A percentile compares a stretch with the other conserved stretches of the same genome.
These are phyloP conservation scores for Laticauda laticaudata DNA, from an alignment of 2,113 vertebrate species.

Conservation along the genomic window DNA sequence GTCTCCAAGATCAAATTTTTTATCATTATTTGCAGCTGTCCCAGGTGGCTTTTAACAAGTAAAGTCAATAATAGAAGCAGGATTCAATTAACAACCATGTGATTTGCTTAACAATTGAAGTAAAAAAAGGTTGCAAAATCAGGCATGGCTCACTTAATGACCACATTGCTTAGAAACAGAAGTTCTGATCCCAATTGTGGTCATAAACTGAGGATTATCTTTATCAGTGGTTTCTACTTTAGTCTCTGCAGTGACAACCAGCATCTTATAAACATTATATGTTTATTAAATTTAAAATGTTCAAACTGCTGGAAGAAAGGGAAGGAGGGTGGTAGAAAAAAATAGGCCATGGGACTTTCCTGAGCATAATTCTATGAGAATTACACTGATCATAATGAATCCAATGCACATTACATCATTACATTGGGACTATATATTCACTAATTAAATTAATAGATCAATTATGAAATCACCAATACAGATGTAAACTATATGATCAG, in stretches of 20 bases:
- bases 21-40: neutral
- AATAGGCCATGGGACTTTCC: neutral
- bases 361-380: neutral
- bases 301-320: neutral
- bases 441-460: neutral
- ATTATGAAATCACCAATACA: neutral
- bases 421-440: neutral
- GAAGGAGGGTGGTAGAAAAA: neutral
- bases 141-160: neutral
- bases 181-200: neutral
- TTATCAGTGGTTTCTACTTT: neutral
- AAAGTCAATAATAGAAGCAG: neutral
- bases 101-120: neutral
- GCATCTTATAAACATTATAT: neutral
- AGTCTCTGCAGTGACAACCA: neutral
- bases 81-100: neutral
- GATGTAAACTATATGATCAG: neutral
- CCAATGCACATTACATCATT: neutral
- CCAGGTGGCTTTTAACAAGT: neutral
- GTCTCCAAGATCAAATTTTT: neutral
- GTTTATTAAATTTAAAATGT: neutral
- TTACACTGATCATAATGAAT: neutral
- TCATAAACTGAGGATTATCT: neutral
- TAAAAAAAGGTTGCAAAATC: neutral
- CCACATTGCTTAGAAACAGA: neutral